Conservation (phyloP, 2,797 vertebrate genomes). For the Eremophila alpestris region DNA sequence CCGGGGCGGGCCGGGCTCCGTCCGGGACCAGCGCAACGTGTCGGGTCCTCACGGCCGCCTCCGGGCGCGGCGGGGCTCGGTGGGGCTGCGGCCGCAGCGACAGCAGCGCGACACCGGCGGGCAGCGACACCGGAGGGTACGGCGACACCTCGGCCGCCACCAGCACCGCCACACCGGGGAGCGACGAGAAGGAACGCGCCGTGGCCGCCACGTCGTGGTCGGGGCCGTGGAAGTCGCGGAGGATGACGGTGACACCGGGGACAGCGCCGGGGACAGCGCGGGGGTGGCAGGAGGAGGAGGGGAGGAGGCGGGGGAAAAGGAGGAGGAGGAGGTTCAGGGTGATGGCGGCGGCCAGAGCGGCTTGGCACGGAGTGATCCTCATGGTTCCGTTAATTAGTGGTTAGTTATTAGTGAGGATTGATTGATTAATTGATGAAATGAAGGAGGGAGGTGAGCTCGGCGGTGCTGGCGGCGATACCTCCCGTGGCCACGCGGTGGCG, state of each 20-base stretch:
- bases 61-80: background rate
- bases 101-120: background rate
- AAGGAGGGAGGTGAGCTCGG: too few species aligned
- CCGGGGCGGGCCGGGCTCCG: background rate
- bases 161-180: background rate
- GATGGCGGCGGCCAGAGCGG: background rate
- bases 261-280: too few species aligned
- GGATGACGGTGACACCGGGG: background rate
- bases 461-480: too few species aligned
- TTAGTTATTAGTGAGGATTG: too few species aligned
- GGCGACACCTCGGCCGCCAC: background rate
- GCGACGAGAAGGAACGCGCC: background rate
- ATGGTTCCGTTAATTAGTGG: too few species aligned
- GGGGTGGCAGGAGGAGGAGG: background rate
- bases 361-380: too few species aligned
- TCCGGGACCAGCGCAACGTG: background rate
- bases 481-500: too few species aligned
- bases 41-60: background rate
- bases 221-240: background rate
- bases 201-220: background rate
- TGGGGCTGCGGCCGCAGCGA: background rate
- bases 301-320: background rate
- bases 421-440: too few species aligned
- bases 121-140: rapidly evolving
- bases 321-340: background rate